These are phyloP conservation scores for Agrilus planipennis DNA, from an alignment of 1,140 invertebrate species.

Conservation along the genomic window DNA sequence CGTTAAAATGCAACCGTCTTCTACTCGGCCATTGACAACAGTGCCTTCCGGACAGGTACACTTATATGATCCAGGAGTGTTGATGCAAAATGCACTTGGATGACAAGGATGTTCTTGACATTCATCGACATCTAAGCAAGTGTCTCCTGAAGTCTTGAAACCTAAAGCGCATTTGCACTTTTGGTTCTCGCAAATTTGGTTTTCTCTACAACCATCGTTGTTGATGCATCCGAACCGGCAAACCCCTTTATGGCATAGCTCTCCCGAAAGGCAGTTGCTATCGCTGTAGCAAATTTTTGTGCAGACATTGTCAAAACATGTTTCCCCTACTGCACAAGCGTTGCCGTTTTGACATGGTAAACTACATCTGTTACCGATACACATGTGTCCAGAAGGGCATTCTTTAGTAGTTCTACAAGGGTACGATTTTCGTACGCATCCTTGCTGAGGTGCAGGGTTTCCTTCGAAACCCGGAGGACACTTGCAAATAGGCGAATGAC, in stretches of 20 bases:
- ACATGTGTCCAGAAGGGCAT: slow-evolving; percentile 61
- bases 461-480: slow-evolving; percentile 76
- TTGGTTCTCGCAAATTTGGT: slow-evolving; percentile 66
- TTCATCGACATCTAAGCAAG: slow-evolving; percentile 68
- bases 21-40: slow-evolving; percentile 63
- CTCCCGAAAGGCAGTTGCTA: slow-evolving; percentile 77
- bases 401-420: slow-evolving; percentile 50
- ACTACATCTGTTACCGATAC: slow-evolving; percentile 60
- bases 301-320: slow-evolving; percentile 65
- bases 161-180: slow-evolving; percentile 67
- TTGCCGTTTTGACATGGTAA: slow-evolving; percentile 57
- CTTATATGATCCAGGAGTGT: slow-evolving; percentile 65
- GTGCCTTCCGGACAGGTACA: slow-evolving; percentile 65
- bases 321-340: slow-evolving; percentile 70
- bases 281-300: slow-evolving; percentile 78
- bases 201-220: slow-evolving; percentile 64
- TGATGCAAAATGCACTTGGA: slow-evolving; percentile 61
- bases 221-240: slow-evolving; percentile 73
- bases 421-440: slow-evolving; percentile 64
- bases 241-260: slow-evolving; percentile 68
- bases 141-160: slow-evolving; percentile 52
- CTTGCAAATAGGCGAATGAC: slow-evolving; percentile 59
- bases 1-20: slow-evolving; percentile 56
- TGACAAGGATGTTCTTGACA: slow-evolving; percentile 72
- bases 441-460: slow-evolving; percentile 78